Percentiles rank a stretch among this genome's conserved stretches.
These are phyloP conservation scores for Anisognathus igniventris DNA, from an alignment of 2,797 vertebrate genomes.

Conservation along the genomic window DNA sequence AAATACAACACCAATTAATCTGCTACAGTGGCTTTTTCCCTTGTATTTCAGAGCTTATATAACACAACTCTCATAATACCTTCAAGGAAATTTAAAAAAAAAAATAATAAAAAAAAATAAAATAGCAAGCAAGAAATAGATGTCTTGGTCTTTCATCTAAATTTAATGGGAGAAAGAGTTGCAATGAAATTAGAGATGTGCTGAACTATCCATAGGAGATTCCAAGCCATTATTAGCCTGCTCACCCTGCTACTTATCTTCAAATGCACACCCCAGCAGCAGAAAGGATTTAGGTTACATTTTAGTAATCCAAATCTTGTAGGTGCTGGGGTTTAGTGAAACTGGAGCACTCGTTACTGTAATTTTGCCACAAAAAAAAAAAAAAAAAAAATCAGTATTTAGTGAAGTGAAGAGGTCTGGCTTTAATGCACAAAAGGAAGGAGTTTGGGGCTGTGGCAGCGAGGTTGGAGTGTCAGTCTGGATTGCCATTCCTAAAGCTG, in stretches of 20 bases:
- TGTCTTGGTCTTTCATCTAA: slow-evolving; percentile 25
- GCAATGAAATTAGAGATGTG: slow-evolving; percentile 43
- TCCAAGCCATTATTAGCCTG: slow-evolving; percentile 48
- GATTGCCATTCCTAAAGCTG: slow-evolving; percentile 20
- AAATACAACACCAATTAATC: not conserved
- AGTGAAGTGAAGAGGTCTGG: not conserved
- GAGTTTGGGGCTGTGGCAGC: not conserved
- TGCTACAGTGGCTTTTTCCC: not conserved
- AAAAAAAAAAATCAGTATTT: not conserved
- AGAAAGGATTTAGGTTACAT: slow-evolving; percentile 61
- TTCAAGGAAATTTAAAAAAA: not conserved
- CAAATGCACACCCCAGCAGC: slow-evolving; percentile 43
- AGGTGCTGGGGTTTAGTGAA: slow-evolving; percentile 50
- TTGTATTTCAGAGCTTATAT: not conserved
- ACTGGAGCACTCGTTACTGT: slow-evolving; percentile 58
- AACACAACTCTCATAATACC: not conserved
- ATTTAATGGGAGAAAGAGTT: slow-evolving; percentile 15
- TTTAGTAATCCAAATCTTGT: slow-evolving; percentile 66
- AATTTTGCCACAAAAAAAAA: slow-evolving; percentile 38
- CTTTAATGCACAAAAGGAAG: not conserved
- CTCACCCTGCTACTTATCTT: slow-evolving; percentile 62
- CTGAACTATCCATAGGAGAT: slow-evolving; percentile 46
- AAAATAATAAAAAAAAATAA: not conserved
- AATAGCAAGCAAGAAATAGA: not conserved
- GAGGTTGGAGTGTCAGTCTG: slow-evolving; percentile 23